A percentile compares a stretch with the other conserved stretches of the same genome.
Evolutionary conservation across 1,140 invertebrate species (phyloP).

Genomic region (Drosophila tsacasi): DNA sequence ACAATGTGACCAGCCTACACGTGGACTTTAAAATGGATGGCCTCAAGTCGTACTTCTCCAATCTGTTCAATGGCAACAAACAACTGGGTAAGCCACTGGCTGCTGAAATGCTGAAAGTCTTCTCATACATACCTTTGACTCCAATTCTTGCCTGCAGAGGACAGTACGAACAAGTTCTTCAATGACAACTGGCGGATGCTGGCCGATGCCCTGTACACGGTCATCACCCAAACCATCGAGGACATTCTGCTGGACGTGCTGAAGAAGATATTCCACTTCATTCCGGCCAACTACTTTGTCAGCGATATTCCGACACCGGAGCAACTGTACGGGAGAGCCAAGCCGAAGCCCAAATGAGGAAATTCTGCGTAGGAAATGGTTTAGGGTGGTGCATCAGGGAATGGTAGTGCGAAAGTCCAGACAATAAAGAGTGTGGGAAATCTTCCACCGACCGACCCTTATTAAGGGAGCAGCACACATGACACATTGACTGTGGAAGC

Average conservation of each 20-base stretch:
- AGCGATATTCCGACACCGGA: slow-evolving; percentile 86
- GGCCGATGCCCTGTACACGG: slow-evolving; percentile 88
- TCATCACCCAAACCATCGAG: slow-evolving; percentile 89
- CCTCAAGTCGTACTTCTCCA: slow-evolving; percentile 77
- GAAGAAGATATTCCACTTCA: slow-evolving; percentile 88
- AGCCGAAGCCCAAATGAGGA: slow-evolving; percentile 46
- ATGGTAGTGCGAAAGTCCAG: slow-evolving; percentile 8
- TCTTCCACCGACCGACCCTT: slow-evolving; percentile 4
- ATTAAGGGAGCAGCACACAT: slow-evolving; percentile 4
- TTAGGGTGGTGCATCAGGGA: background rate
- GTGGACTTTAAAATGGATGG: slow-evolving; percentile 82
- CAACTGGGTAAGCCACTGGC: slow-evolving; percentile 64
- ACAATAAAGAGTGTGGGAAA: slow-evolving; percentile 36
- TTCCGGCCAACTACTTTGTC: slow-evolving; percentile 88
- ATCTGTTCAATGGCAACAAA: slow-evolving; percentile 82
- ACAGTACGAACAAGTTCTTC: slow-evolving; percentile 89
- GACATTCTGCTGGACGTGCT: slow-evolving; percentile 89
- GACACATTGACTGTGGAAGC: background rate
- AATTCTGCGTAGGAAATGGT: background rate
- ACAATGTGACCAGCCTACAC: slow-evolving; percentile 87
- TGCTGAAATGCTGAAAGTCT: background rate
- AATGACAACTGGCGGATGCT: slow-evolving; percentile 90
- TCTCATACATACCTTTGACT: background rate
- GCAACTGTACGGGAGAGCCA: slow-evolving; percentile 73
- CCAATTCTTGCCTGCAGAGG: slow-evolving; percentile 86